Evolutionary conservation across 2,113 vertebrate species (phyloP).

Genomic region (Ariopsis seemanni): DNA sequence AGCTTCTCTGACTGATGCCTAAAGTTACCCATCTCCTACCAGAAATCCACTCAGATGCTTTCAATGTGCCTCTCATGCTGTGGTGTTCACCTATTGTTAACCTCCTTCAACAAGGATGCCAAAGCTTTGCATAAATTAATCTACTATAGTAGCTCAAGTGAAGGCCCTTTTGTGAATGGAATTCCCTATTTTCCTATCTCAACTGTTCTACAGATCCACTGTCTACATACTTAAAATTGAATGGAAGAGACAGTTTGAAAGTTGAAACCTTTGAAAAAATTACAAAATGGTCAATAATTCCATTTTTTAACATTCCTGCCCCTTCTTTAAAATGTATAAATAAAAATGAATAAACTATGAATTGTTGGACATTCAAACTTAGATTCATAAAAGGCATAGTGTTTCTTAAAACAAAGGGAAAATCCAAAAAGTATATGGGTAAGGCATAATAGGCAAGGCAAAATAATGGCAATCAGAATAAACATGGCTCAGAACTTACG

Average conservation of each 20-base stretch:
- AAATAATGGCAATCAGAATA: not conserved
- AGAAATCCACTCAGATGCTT: constrained; percentile 64
- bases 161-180: not conserved
- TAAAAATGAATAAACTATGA: too few species aligned
- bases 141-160: not conserved
- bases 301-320: not conserved
- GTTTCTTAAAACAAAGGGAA: too few species aligned
- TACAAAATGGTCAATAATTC: not conserved
- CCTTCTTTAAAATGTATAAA: not conserved
- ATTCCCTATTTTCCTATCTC: not conserved
- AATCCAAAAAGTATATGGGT: not conserved
- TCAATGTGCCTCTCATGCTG: constrained; percentile 68
- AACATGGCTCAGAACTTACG: not conserved
- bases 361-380: too few species aligned
- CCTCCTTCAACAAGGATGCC: constrained; percentile 60
- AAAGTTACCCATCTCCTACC: constrained; percentile 71
- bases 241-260: not conserved
- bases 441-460: not conserved
- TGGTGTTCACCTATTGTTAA: constrained; percentile 63
- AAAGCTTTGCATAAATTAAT: constrained; percentile 53
- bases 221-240: not conserved
- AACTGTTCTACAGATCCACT: not conserved
- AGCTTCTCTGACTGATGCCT: constrained; percentile 69
- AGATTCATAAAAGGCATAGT: too few species aligned
- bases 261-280: not conserved